Base-by-base conservation (phyloP, 35 echinoderm and acorn worm species). In the Heliocidaris tuberculata region DNA sequence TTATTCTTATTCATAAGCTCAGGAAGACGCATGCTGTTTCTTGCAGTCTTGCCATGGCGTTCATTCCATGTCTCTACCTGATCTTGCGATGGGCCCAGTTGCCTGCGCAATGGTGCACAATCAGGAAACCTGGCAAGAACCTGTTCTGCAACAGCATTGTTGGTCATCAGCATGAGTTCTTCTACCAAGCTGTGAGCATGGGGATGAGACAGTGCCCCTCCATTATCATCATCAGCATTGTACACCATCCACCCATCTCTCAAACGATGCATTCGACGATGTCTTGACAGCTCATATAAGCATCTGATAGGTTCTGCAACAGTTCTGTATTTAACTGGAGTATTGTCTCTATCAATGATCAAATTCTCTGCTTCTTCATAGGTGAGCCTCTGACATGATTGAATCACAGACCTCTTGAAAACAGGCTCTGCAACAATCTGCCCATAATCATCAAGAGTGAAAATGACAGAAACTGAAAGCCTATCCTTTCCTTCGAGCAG, bases 121-220 rank as follows among this genome's bases (percentile, higher is more conserved):
- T 95, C 48, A 31, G 95, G 94, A 94, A 92, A 96, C 10, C 86
- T 95, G 27, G 17, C 56, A 49, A 96, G 60, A 49, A 99, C 86
- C 31, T 78, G 93, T 27, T 94, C 91, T 19, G 96, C 98, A n/a
- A 99, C 95, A 59, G 60, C 78, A 88, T 95, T 94, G 94, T 95
- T 99, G 4, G 98, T 95, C 30, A 97, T 86, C 31, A 97, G 56
- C 98, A 95, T 96, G 30, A 97, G 86, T 85, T 97, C 95, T 93
- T 97, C 97, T 50, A 97, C 54, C 42, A 97, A 49, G 48, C 78
- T 95, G 61, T 96, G 95, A 17, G 97, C 95, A 16, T 59, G 92
- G 15, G 97, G 97, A 94, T 90, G 90, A 15, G 17, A 87, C 0
- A 88, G 31, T 56, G 92, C 95, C 13, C 86, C 95, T 31, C 96